Percentiles rank a stretch among this genome's conserved stretches.
Evolutionary conservation across 2,797 vertebrate species (phyloP).

Genomic region (Pangasius sanitwongsei): DNA sequence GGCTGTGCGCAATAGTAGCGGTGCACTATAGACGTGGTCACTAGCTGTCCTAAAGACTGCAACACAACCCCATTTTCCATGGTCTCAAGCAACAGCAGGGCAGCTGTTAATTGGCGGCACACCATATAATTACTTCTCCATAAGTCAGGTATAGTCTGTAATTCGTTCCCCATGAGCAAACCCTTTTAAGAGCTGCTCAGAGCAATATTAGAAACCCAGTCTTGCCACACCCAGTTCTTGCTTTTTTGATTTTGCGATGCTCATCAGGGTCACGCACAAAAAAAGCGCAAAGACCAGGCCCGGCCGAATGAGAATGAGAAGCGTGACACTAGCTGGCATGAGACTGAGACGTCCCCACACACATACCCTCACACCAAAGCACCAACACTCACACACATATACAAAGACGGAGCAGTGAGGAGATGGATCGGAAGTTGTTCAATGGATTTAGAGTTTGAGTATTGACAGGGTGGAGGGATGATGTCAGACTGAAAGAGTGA

Average conservation of each 20-base stretch:
- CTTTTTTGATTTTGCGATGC: conserved; percentile 39
- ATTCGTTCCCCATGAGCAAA: conserved; percentile 65
- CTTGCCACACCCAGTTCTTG: conserved; percentile 74
- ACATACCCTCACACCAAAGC: conserved; percentile 24
- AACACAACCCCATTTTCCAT: conserved; percentile 57
- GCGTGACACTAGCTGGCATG: conserved; percentile 65
- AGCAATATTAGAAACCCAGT: conserved; percentile 70
- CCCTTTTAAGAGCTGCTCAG: conserved; percentile 67
- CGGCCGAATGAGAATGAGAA: conserved; percentile 65
- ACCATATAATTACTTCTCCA: conserved; percentile 75
- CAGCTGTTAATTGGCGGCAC: conserved; percentile 69
- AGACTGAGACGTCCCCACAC: conserved; percentile 42
- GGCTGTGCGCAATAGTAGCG: conserved; percentile 64
- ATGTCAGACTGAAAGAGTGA: conserved; percentile 44
- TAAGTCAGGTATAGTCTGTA: conserved; percentile 57
- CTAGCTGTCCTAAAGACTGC: conserved; percentile 47
- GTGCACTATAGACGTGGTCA: conserved; percentile 61
- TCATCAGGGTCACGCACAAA: conserved; percentile 46
- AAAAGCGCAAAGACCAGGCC: conserved; percentile 63
- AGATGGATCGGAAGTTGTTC: conserved; percentile 42
- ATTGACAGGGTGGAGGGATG: conserved; percentile 45
- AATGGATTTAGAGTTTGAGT: conserved; percentile 46
- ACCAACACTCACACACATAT: conserved; percentile 30
- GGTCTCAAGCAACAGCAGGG: conserved; percentile 64
- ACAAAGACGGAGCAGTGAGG: conserved; percentile 53